Conservation (phyloP, 2,888 invertebrate genomes). For the Caenorhabditis imperialis region DNA sequence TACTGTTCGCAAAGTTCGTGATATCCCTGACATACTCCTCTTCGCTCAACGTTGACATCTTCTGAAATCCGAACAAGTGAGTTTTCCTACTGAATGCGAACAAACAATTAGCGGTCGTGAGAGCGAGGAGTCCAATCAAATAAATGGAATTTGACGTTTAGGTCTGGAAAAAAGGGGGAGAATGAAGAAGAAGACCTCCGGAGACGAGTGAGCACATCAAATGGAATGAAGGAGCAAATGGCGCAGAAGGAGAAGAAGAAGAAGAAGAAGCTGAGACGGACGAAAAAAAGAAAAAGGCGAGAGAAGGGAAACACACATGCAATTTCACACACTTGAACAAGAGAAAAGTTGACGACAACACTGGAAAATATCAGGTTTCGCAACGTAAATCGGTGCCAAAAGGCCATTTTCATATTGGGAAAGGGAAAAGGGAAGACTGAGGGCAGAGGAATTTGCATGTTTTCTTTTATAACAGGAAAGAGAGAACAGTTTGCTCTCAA, state of each 20-base stretch:
- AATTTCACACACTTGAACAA: slow-evolving; percentile 41
- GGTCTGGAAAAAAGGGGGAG: slow-evolving; percentile 27
- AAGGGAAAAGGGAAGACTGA: too few relatives aligned
- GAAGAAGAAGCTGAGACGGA: slow-evolving; percentile 4
- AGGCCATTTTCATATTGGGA: too few relatives aligned
- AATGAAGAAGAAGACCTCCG: slow-evolving; percentile 8
- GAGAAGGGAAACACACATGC: slow-evolving; percentile 38
- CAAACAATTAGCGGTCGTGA: slow-evolving; percentile 10
- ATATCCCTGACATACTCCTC: slow-evolving; percentile 35
- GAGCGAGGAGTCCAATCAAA: slow-evolving; percentile 13
- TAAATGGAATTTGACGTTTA: slow-evolving; percentile 14
- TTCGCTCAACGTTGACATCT: slow-evolving; percentile 33
- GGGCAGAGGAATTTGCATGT: too few relatives aligned
- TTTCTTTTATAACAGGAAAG: too few relatives aligned
- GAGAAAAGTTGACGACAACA: not conserved
- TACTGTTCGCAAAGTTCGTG: slow-evolving; percentile 36
- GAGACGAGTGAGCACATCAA: slow-evolving; percentile 34
- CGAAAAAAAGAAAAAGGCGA: slow-evolving; percentile 16
- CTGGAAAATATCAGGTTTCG: not conserved
- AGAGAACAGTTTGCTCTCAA: too few relatives aligned
- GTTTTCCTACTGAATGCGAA: not conserved
- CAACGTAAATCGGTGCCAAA: too few relatives aligned
- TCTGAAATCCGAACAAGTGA: too few relatives aligned
- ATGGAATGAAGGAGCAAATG: slow-evolving; percentile 52
- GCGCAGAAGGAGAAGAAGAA: slow-evolving; percentile 36